phyloP scores from a whole-genome alignment of 2,888 invertebrate species.

The Rhagonycha lutea region DNA sequence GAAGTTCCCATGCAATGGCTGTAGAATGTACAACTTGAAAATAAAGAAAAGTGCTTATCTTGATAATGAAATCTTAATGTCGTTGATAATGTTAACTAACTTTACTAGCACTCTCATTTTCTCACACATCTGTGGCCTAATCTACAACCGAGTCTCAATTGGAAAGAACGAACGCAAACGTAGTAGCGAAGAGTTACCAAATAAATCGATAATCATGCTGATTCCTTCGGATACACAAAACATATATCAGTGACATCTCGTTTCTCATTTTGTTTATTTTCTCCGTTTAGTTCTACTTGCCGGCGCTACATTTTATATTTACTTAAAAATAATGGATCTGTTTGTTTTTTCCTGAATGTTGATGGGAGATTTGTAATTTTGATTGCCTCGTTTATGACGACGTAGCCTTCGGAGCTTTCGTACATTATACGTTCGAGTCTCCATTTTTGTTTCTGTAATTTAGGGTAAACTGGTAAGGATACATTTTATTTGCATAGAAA shows the following conservation, averaged over 20 bases:
- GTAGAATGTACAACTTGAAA: neutral
- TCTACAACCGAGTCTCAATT: slow-evolving; percentile 22
- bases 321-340: slow-evolving; percentile 13
- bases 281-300: slow-evolving; percentile 17
- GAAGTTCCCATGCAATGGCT: neutral
- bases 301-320: slow-evolving; percentile 16
- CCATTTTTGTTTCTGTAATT: neutral
- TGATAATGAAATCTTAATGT: neutral
- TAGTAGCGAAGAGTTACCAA: slow-evolving; percentile 23
- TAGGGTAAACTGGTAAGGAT: neutral
- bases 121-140: slow-evolving; percentile 19
- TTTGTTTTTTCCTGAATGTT: slow-evolving; percentile 25
- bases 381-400: slow-evolving; percentile 17
- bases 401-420: neutral
- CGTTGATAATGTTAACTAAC: slow-evolving; percentile 15
- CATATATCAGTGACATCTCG: slow-evolving; percentile 38
- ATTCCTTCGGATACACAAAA: slow-evolving; percentile 35
- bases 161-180: slow-evolving; percentile 11
- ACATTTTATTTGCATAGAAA: neutral
- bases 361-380: slow-evolving; percentile 25
- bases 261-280: slow-evolving; percentile 33
- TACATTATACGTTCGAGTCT: neutral
- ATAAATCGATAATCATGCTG: slow-evolving; percentile 36
- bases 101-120: slow-evolving; percentile 23
- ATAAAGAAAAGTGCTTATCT: neutral